phyloP scores from a whole-genome alignment of 2,888 invertebrate species.

The Cantharis flavilabris region DNA sequence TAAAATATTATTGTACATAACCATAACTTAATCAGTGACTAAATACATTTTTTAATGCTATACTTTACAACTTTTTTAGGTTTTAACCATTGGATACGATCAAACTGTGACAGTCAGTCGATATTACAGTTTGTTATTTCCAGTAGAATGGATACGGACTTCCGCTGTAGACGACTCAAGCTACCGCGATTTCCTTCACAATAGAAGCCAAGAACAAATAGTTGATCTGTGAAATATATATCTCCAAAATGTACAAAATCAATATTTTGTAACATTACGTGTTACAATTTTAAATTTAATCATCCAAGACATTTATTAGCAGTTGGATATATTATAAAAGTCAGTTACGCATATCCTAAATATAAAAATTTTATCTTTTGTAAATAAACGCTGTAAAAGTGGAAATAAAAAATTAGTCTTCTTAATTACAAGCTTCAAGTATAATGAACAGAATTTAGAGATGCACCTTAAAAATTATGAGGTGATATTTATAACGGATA shows the following conservation, averaged over 20 bases:
- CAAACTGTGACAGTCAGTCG: slow-evolving; percentile 35
- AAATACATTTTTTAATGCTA: background rate
- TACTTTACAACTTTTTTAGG: background rate
- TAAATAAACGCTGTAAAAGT: background rate
- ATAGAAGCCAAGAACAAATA: slow-evolving; percentile 25
- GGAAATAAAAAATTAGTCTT: background rate
- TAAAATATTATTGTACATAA: background rate
- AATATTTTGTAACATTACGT: slow-evolving; percentile 13
- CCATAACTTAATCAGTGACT: background rate
- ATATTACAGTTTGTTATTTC: slow-evolving; percentile 42
- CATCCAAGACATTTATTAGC: background rate
- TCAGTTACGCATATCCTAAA: background rate
- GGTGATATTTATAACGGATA: background rate
- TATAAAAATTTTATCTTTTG: background rate
- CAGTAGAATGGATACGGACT: slow-evolving; percentile 34
- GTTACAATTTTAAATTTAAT: background rate
- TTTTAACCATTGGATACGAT: slow-evolving; percentile 2
- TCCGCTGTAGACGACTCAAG: slow-evolving; percentile 31
- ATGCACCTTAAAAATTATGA: background rate
- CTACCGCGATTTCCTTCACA: slow-evolving; percentile 19
- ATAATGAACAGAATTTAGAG: background rate
- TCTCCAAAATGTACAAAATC: slow-evolving; percentile 19
- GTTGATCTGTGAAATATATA: slow-evolving; percentile 25
- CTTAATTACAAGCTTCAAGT: background rate
- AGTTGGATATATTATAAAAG: background rate